Evolutionary conservation across 2,888 invertebrate genomes (phyloP), one percentile per base, ranked within the genome.

Genomic region (Cantharis lateralis): DNA sequence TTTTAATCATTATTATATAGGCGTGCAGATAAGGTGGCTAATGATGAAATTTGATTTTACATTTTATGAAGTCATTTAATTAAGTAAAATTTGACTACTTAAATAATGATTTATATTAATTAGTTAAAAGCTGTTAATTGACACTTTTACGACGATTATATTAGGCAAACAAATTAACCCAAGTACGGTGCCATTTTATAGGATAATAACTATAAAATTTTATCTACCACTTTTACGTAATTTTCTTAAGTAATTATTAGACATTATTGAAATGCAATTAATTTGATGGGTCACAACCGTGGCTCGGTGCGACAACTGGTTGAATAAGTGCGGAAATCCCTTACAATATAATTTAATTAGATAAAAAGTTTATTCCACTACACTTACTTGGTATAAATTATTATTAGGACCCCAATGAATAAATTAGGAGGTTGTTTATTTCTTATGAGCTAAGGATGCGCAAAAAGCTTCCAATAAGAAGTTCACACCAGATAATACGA

Each of bases 111-210:
- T 66, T 66, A 66, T 66, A 24, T 66, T 66, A 66, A 66, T 66
- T 66, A 66, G 9, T 15, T 66, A 66, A 66, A 66, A 66, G 64
- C 64, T 66, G 64, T 66, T 66, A 66, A 66, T 66, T 66, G 64
- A 66, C 64, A 66, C 48, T 66, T 66, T 66, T 66, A 66, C 24
- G 64, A 24, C 64, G 64, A 66, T 66, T 66, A 66, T 15, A 24
- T 64, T 62, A 75, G 68, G 71, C 66, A 75, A 75, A 75, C 75
- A 75, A 75, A 75, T 75, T 75, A 75, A 71, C 75, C 48, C 66
- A 32, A 66, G 64, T 48, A 71, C 66, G 70, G 69, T 32, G 62
- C 15, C 64, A 66, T 70, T 75, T 75, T 75, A 71, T 75, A 24
- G 64, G n/a, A 71, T 24, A 70, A 70, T 70, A 66, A 66, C 71